A percentile compares a stretch with the other conserved stretches of the same genome.
phyloP scores from a whole-genome alignment of 2,888 invertebrate genomes.

The Nebria salina region DNA sequence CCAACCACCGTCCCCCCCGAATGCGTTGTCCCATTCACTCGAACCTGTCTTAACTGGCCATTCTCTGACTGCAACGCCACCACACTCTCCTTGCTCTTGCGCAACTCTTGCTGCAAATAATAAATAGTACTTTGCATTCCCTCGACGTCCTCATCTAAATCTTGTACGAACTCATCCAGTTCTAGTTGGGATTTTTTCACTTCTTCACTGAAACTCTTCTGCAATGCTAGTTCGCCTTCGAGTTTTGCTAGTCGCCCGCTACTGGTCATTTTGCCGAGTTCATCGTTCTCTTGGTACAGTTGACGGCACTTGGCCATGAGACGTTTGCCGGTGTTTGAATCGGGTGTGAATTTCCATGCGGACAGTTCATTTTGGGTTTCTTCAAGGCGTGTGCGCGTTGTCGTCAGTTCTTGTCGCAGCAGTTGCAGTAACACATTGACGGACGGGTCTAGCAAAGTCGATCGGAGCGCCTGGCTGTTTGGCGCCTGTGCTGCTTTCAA shows the following conservation, averaged over 20 bases:
- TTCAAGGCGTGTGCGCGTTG: conserved; percentile 89
- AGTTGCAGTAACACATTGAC: conserved; percentile 93
- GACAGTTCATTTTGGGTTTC: conserved; percentile 97
- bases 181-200: conserved; percentile 97
- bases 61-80: conserved; percentile 72
- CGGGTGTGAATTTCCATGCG: conserved; percentile 99
- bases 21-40: conserved; percentile 50
- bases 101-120: conserved; percentile 91
- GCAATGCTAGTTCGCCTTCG: conserved; percentile 93
- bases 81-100: conserved; percentile 80
- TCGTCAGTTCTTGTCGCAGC: conserved; percentile 88
- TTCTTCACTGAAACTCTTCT: conserved; percentile 95
- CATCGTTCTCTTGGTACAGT: conserved; percentile 96
- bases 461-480: conserved; percentile 76
- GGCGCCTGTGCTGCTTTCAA: conserved; percentile 87
- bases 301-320: conserved; percentile 97
- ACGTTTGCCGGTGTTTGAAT: conserved; percentile 97
- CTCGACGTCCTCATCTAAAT: conserved; percentile 96
- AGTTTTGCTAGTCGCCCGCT: conserved; percentile 94
- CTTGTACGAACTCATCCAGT: conserved; percentile 93
- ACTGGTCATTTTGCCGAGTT: conserved; percentile 94
- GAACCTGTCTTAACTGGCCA: conserved; percentile 54
- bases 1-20: conserved; percentile 52
- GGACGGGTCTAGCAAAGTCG: conserved; percentile 92
- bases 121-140: conserved; percentile 98